phyloP scores from a whole-genome alignment of 2,113 vertebrate genomes.

The Cavia porcellus region DNA sequence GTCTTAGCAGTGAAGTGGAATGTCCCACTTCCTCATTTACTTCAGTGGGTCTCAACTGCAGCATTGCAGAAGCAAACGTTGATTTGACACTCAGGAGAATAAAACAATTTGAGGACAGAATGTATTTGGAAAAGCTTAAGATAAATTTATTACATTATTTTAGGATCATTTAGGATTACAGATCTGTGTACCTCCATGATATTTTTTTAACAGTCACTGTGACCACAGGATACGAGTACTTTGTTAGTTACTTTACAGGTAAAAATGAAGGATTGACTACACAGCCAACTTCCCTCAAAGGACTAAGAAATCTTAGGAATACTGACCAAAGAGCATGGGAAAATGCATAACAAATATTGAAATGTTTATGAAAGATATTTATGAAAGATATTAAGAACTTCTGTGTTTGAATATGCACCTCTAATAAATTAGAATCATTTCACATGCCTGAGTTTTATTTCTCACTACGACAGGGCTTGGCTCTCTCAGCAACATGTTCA shows the following conservation, averaged over 20 bases:
- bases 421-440: constrained; percentile 78
- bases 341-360: constrained; percentile 81
- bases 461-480: not conserved
- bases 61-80: constrained; percentile 74
- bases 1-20: constrained; percentile 71
- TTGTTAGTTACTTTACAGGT: constrained; percentile 80
- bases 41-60: constrained; percentile 68
- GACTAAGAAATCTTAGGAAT: constrained; percentile 77
- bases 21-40: constrained; percentile 67
- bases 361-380: constrained; percentile 86
- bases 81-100: constrained; percentile 82
- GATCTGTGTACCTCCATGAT: constrained; percentile 78
- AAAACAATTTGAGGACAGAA: constrained; percentile 72
- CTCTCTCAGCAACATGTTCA: constrained; percentile 28
- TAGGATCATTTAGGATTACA: constrained; percentile 76
- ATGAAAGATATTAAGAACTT: constrained; percentile 83
- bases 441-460: constrained; percentile 63
- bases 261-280: constrained; percentile 76
- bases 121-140: constrained; percentile 76
- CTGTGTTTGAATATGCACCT: constrained; percentile 86
- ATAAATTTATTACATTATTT: constrained; percentile 75
- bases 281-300: constrained; percentile 80
- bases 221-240: constrained; percentile 78
- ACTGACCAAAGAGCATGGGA: constrained; percentile 85
- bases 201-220: constrained; percentile 82